These are phyloP conservation scores for Vidua chalybeata DNA, from an alignment of 2,113 vertebrate species.

Conservation along the genomic window DNA sequence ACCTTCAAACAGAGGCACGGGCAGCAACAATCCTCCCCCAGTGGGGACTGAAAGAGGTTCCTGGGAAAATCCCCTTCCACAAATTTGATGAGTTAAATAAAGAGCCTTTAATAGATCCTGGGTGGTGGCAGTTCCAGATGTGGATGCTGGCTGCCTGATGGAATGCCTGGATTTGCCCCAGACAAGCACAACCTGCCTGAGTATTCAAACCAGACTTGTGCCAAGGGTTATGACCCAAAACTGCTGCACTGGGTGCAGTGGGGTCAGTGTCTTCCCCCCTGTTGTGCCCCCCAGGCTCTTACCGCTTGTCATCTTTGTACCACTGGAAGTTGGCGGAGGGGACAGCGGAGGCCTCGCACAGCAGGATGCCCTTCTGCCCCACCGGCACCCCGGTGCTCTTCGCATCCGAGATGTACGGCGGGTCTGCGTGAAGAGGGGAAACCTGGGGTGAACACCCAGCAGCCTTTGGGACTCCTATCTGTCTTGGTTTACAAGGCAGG, in stretches of 20 bases:
- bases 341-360: conserved; percentile 91
- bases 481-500: not conserved
- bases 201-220: not conserved
- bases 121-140: not conserved
- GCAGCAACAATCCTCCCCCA: not conserved
- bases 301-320: conserved; percentile 96
- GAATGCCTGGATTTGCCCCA: not conserved
- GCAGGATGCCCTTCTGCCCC: conserved; percentile 89
- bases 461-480: not conserved
- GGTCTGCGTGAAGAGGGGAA: conserved; percentile 73
- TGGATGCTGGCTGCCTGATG: not conserved
- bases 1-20: fast-evolving
- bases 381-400: conserved; percentile 88
- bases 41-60: not conserved
- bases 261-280: fast-evolving
- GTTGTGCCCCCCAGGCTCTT: not conserved
- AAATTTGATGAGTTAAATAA: not conserved
- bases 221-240: fast-evolving
- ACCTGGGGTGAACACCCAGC: fast-evolving
- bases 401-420: conserved; percentile 88
- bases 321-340: conserved; percentile 93
- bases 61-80: not conserved
- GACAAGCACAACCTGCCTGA: too few species aligned
- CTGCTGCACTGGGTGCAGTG: fast-evolving
- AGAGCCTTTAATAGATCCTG: not conserved